Evolutionary conservation across 2,888 invertebrate species (phyloP).

Genomic region (Sussaba pulchella): DNA sequence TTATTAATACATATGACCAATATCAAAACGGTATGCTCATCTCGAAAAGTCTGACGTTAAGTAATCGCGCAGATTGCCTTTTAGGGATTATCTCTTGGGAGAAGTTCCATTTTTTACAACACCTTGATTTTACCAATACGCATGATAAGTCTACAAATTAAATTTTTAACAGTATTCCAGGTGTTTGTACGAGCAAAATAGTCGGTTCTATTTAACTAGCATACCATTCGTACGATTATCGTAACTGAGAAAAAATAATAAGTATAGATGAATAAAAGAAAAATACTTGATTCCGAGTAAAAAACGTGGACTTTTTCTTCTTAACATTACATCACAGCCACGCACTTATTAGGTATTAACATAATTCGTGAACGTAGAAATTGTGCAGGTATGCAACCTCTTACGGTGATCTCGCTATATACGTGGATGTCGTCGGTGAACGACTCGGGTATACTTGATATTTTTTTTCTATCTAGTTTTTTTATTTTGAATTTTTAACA

Average conservation of each 20-base stretch:
- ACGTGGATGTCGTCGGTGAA: not conserved
- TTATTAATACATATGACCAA: not conserved
- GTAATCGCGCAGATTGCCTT: not conserved
- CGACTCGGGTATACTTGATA: not conserved
- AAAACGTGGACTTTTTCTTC: not conserved
- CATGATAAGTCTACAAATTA: no score
- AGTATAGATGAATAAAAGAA: not conserved
- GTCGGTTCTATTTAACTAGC: no score
- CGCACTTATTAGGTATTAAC: not conserved
- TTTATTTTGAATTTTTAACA: not conserved
- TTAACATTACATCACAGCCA: not conserved
- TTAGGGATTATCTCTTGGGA: no score
- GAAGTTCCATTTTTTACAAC: no score
- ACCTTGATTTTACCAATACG: no score
- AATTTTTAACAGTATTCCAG: no score
- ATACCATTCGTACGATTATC: no score
- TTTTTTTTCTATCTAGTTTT: constrained; percentile 13
- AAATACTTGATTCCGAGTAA: not conserved
- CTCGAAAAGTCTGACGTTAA: constrained; percentile 1
- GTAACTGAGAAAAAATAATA: no score
- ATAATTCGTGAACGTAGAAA: no score
- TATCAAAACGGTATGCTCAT: not conserved
- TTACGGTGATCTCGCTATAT: no score
- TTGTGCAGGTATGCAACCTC: no score
- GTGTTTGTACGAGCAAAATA: no score